These are phyloP conservation scores for Fabriciana adippe DNA, from an alignment of 2,888 invertebrate species.

Conservation along the genomic window DNA sequence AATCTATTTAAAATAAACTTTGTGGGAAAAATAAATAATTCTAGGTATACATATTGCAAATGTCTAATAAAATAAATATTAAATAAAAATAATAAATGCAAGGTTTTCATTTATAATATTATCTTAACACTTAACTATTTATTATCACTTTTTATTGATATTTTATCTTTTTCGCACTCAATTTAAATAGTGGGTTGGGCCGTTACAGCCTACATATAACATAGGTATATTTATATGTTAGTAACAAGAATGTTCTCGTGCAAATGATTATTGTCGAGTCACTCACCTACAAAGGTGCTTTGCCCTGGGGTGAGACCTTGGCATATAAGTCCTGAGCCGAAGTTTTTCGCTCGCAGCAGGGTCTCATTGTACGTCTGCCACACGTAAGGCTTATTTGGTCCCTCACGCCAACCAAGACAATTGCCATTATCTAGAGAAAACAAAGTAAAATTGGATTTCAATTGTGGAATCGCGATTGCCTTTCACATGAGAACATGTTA, in stretches of 20 bases:
- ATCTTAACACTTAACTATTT: no score
- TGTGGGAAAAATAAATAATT: background rate
- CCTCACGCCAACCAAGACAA: slow-evolving; percentile 95
- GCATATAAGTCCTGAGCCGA: slow-evolving; percentile 94
- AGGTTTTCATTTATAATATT: no score
- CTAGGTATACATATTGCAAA: background rate
- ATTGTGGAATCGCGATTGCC: background rate
- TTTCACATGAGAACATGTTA: background rate
- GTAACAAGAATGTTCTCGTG: slow-evolving; percentile 6
- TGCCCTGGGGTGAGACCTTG: slow-evolving; percentile 89
- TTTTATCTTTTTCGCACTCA: no score
- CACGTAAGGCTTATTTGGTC: slow-evolving; percentile 91
- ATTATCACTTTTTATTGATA: no score
- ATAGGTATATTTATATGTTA: background rate
- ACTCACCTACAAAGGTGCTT: slow-evolving; percentile 89
- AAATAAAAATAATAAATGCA: no score
- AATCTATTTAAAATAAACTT: background rate
- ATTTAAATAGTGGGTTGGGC: no score
- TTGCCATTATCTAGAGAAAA: slow-evolving; percentile 90
- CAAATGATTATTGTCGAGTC: slow-evolving; percentile 38
- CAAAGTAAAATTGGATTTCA: slow-evolving; percentile 18
- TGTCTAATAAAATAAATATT: background rate
- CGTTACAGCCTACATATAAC: no score
- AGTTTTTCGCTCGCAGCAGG: slow-evolving; percentile 93
- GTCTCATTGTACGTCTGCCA: slow-evolving; percentile 98